These are phyloP conservation scores for Cephus runcator DNA, from an alignment of 2,888 invertebrate species.

Conservation along the genomic window DNA sequence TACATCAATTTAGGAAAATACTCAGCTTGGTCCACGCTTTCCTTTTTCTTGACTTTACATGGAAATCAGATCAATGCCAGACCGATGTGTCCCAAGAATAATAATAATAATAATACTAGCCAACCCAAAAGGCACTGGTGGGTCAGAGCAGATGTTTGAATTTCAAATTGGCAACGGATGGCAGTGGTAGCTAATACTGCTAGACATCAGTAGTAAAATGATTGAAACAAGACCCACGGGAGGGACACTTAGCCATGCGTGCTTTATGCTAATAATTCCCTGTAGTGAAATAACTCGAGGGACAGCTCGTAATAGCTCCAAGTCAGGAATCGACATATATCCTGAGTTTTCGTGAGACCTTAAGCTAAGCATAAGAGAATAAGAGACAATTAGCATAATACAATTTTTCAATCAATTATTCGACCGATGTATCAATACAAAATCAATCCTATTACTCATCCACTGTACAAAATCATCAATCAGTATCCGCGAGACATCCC, in stretches of 20 bases:
- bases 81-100: neutral
- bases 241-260: conserved; percentile 37
- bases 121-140: neutral
- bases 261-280: conserved; percentile 39
- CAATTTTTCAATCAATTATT: neutral
- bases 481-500: neutral
- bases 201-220: conserved; percentile 20
- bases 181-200: neutral
- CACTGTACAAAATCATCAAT: neutral
- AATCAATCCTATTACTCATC: neutral
- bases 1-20: neutral
- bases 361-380: neutral
- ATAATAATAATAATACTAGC: neutral
- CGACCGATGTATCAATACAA: neutral
- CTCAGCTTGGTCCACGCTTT: neutral
- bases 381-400: neutral
- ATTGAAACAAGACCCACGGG: conserved; percentile 17
- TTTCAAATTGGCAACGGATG: neutral
- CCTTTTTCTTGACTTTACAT: neutral
- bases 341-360: neutral
- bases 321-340: neutral
- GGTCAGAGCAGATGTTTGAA: neutral
- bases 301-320: neutral
- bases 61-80: neutral
- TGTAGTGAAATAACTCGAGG: neutral